phyloP scores from a whole-genome alignment of 2,113 vertebrate species.

The Hucho hucho region DNA sequence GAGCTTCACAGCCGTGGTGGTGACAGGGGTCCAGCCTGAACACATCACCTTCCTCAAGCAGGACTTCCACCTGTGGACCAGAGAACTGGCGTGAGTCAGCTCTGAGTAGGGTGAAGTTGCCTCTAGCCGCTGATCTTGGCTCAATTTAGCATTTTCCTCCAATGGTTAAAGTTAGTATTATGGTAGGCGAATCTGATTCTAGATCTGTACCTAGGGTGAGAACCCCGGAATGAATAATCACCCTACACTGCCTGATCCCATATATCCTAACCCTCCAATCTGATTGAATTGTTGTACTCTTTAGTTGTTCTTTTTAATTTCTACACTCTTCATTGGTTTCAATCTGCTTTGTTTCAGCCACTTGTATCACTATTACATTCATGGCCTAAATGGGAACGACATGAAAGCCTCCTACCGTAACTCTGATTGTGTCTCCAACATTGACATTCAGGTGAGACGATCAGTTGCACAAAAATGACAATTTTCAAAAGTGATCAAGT shows the following conservation, averaged over 20 bases:
- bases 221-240: too few relatives aligned
- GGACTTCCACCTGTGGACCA: conserved; percentile 79
- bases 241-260: too few relatives aligned
- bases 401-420: conserved; percentile 31
- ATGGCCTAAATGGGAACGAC: conserved; percentile 85
- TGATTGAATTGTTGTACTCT: background rate
- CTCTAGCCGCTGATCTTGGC: too few relatives aligned
- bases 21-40: conserved; percentile 80
- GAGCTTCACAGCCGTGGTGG: conserved; percentile 88
- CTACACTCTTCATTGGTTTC: background rate
- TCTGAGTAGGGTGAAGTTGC: too few relatives aligned
- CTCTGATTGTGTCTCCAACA: conserved; percentile 61
- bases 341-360: conserved; percentile 76
- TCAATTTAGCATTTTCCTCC: too few relatives aligned
- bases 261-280: background rate
- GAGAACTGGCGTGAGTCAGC: conserved; percentile 84
- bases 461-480: too few relatives aligned
- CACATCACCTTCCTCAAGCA: conserved; percentile 83
- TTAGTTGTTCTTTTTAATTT: background rate
- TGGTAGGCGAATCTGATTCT: too few relatives aligned
- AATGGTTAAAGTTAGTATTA: too few relatives aligned
- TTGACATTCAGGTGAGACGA: conserved; percentile 83
- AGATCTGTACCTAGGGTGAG: too few relatives aligned
- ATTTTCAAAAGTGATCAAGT: background rate
- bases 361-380: conserved; percentile 94